Evolutionary conservation across 2,888 invertebrate species (phyloP), one percentile per base, ranked within the genome.

Genomic region (Rambutsinella grinnellia): DNA sequence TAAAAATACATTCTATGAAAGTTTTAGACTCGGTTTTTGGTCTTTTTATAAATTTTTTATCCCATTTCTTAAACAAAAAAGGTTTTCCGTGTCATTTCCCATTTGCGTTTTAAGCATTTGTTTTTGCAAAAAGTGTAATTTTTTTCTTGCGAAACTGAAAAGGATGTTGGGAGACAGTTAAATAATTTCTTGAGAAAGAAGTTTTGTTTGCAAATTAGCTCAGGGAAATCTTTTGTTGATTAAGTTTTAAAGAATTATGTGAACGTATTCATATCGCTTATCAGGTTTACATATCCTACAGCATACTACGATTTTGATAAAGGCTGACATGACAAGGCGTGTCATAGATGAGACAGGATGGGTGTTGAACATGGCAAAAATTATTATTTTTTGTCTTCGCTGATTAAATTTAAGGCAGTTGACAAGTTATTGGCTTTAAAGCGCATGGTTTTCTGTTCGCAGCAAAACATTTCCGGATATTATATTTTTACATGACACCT

Each of bases 391-490:
- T 36, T 36, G 13, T 36, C 36, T 36, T 36, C 36, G 5, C 36
- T 13, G 36, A 36, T 8, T 13, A 36, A 36, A 36, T 36, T 36
- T 36, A 36, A 36, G 5, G 6, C 6, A 36, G 36, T 8, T 36
- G 36, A 36, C 36, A 36, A 36, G 6, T 36, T 36, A 36, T 17
- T 49, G n/a, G 49, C 15, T 3, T 5, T n/a, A 49, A 15, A 49
- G 49, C 19, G 49, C 49, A 49, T 5, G n/a, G 3, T 17, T 49
- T 49, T 17, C 3, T 17, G 6, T 17, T 49, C 19, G 19, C n/a
- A n/a, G n/a, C n/a, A n/a, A 71, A 61, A 67, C 67, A 67, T 61
- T 74, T 74, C 74, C 74, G 74, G 74, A 74, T 74, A 54, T n/a
- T n/a, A 21, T 36, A 17, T 49, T 68, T 53, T 60, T 74, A 24